These are phyloP conservation scores for Drosophila trichaetosa DNA, from an alignment of 2,888 invertebrate genomes.

Conservation along the genomic window DNA sequence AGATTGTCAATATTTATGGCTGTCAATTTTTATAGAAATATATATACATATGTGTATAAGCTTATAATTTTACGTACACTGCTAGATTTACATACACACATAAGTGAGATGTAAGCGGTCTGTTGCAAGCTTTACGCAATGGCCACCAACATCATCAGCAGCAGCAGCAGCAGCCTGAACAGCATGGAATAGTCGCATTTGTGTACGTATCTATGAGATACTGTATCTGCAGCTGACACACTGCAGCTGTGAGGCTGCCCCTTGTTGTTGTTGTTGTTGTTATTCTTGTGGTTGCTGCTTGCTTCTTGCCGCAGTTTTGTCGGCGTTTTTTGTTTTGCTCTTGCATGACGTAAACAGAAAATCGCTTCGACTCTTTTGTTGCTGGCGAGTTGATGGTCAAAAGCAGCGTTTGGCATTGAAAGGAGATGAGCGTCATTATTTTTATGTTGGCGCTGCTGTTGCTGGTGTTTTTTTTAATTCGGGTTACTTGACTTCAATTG, in stretches of 20 bases:
- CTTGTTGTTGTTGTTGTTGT: constrained; percentile 18
- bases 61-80: constrained; percentile 10
- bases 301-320: constrained; percentile 48
- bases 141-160: constrained; percentile 30
- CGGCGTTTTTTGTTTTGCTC: constrained; percentile 73
- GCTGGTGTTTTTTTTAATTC: constrained; percentile 14
- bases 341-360: constrained; percentile 78
- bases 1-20: constrained; percentile 76
- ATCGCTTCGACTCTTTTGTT: constrained; percentile 49
- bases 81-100: constrained; percentile 9
- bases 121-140: constrained; percentile 55
- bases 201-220: constrained; percentile 59
- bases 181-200: constrained; percentile 33
- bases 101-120: constrained; percentile 39
- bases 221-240: constrained; percentile 67
- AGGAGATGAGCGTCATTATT: constrained; percentile 57
- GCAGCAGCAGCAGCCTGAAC: constrained; percentile 37
- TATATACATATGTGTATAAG: constrained; percentile 25
- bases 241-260: constrained; percentile 60
- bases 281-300: constrained; percentile 28
- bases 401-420: constrained; percentile 69
- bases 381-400: constrained; percentile 64
- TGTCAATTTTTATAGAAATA: constrained; percentile 56
- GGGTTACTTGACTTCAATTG: constrained; percentile 40
- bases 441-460: constrained; percentile 21